A percentile compares a stretch with the other conserved stretches of the same genome.
Conservation (phyloP, 2,113 vertebrate genomes). For the Panthera uncia region DNA sequence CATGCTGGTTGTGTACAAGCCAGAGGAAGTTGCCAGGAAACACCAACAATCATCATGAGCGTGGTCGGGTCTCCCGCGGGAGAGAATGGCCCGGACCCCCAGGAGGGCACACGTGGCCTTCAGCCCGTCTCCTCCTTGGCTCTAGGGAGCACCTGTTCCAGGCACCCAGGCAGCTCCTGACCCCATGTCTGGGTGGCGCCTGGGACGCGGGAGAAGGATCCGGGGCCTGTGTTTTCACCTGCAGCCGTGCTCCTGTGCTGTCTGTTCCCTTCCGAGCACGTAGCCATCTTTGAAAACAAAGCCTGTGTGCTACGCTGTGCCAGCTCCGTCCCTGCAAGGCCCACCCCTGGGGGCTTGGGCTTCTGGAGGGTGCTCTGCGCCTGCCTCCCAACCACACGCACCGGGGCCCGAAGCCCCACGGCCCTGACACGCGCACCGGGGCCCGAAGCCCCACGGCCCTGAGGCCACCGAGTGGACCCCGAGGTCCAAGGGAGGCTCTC, state of each 20-base stretch:
- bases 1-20: slow-evolving; percentile 50
- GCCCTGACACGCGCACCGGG: too few species aligned
- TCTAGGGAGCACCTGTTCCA: background rate
- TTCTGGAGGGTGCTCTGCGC: background rate
- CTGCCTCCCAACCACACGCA: background rate
- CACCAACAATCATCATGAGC: slow-evolving; percentile 36
- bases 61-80: background rate
- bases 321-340: background rate
- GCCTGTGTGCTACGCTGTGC: fast-evolving
- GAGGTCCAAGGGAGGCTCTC: too few species aligned
- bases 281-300: background rate
- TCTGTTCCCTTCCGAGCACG: background rate
- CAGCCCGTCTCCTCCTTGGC: background rate
- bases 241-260: background rate
- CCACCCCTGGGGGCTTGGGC: background rate
- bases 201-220: background rate
- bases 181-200: background rate
- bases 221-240: fast-evolving
- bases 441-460: too few species aligned
- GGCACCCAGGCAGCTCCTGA: background rate
- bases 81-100: background rate
- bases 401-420: too few species aligned
- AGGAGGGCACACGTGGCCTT: background rate
- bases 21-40: slow-evolving; percentile 70
- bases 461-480: too few species aligned